Evolutionary conservation across 2,113 vertebrate genomes (phyloP), one percentile per base, ranked within the genome.

Genomic region (Oceanodroma tethys): DNA sequence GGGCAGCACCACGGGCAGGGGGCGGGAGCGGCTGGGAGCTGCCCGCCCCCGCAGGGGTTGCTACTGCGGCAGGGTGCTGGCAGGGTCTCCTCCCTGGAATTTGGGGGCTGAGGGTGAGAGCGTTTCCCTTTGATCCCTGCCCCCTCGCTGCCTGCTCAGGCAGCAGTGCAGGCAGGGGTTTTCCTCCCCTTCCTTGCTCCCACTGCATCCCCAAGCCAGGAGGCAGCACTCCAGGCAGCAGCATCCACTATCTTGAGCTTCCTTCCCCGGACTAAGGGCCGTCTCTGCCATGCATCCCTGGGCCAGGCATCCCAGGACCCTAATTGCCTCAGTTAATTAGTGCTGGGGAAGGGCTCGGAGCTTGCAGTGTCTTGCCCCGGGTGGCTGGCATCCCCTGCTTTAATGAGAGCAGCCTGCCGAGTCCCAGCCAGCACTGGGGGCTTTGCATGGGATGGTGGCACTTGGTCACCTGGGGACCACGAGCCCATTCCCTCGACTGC

Each of bases 21-120:
- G 14, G 58, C 8, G 3, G 3, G 22, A 59, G 30, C 2, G 2
- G 25, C 16, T 71, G 47, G 74, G 34, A 90, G 52, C 60, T 81
- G 12, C 27, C 45, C 6, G 29, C 16, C 19, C 19, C 8, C 0
- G 0, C 58, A 56, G 60, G 10, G 15, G 1, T 0, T 76, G 52
- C 56, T 17, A 6, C 36, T 63, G 52, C 2, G 8, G 23, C 22
- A n/a, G 56, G 21, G 36, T 66, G 40, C 38, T 81, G 48, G 38
- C 30, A 83, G 29, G 16, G 16, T 53, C 10, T 80, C 38, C 17
- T 71, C 30, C n/a, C 2, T 6, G 67, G 23, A 80, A 65, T 75
- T 34, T n/a, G 26, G 29, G 60, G 55, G 13, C 47, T 88, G 38
- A 50, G 42, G 8, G 4, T 13, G 2, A 50, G 22, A 80, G 10